phyloP scores from a whole-genome alignment of 2,797 vertebrate genomes.

The Tragelaphus eurycerus region DNA sequence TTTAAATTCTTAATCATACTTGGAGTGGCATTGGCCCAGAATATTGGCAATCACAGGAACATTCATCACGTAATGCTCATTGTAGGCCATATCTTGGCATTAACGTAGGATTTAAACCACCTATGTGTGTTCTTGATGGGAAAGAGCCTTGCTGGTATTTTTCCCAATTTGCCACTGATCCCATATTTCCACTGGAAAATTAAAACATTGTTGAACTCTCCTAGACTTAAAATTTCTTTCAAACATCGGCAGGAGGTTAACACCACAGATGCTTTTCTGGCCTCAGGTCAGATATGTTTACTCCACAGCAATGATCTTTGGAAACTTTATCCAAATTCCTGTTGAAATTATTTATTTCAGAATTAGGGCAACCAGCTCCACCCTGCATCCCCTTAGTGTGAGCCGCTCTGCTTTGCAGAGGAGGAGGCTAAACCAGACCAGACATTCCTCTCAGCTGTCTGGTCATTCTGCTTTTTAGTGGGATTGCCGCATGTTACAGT shows the following conservation, averaged over 20 bases:
- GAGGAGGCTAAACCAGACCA: slow-evolving; percentile 48
- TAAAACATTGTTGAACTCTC: slow-evolving; percentile 15
- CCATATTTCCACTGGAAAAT: background rate
- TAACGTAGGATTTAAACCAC: background rate
- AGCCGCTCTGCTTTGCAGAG: slow-evolving; percentile 51
- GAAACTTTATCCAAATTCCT: slow-evolving; percentile 14
- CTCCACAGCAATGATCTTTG: background rate
- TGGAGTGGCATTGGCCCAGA: background rate
- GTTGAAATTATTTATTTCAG: slow-evolving; percentile 47
- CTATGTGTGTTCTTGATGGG: background rate
- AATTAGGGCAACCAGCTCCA: background rate
- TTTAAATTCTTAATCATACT: background rate
- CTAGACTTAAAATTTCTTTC: slow-evolving; percentile 21
- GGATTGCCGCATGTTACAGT: slow-evolving; percentile 30
- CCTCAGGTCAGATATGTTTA: background rate
- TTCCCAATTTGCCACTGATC: background rate
- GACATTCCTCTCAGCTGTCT: slow-evolving; percentile 8
- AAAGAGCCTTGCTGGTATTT: background rate
- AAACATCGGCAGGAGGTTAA: slow-evolving; percentile 21
- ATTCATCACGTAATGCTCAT: background rate
- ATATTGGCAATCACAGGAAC: background rate
- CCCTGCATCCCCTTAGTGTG: background rate
- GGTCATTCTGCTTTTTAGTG: slow-evolving; percentile 30
- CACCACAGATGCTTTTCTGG: background rate
- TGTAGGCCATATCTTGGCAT: background rate